These are phyloP conservation scores for Lophotis ruficrista DNA, from an alignment of 2,113 vertebrate species.

Conservation along the genomic window DNA sequence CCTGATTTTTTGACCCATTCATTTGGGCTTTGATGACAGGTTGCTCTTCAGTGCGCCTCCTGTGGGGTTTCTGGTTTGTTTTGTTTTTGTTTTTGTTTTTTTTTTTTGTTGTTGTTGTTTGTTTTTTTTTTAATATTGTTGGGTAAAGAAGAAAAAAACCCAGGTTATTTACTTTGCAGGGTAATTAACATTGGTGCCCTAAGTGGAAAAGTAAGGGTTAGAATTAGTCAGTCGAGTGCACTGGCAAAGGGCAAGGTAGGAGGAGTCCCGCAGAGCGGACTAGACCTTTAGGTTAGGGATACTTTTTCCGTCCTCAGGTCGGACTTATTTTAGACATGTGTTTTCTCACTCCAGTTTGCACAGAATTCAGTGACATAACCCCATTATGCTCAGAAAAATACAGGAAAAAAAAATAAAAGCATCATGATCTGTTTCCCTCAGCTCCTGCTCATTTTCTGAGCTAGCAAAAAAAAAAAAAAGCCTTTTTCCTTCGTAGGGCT, in stretches of 20 bases:
- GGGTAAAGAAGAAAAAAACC: not conserved
- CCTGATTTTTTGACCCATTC: not conserved
- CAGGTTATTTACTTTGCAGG: not conserved
- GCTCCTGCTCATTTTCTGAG: not conserved
- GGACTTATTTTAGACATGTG: not conserved
- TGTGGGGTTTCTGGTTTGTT: not conserved
- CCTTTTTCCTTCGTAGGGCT: not conserved
- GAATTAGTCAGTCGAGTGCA: not conserved
- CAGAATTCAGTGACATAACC: not conserved
- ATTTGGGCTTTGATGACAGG: not conserved
- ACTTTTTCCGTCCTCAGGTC: conserved; percentile 2
- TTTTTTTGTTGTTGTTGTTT: too few relatives aligned
- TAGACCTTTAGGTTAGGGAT: not conserved
- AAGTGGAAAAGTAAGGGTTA: conserved; percentile 11
- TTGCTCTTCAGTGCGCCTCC: not conserved
- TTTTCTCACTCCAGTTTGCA: not conserved
- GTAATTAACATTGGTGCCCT: not conserved
- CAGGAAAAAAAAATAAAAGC: not conserved
- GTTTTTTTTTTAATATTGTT: not conserved
- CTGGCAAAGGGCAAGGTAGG: not conserved
- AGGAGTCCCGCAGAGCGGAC: not conserved
- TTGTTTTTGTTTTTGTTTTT: too few relatives aligned
- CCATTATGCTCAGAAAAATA: not conserved
- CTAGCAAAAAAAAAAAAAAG: not conserved
- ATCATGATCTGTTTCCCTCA: not conserved